These are phyloP conservation scores for Myioborus melanocephalus DNA, from an alignment of 2,797 vertebrate genomes.

Conservation along the genomic window DNA sequence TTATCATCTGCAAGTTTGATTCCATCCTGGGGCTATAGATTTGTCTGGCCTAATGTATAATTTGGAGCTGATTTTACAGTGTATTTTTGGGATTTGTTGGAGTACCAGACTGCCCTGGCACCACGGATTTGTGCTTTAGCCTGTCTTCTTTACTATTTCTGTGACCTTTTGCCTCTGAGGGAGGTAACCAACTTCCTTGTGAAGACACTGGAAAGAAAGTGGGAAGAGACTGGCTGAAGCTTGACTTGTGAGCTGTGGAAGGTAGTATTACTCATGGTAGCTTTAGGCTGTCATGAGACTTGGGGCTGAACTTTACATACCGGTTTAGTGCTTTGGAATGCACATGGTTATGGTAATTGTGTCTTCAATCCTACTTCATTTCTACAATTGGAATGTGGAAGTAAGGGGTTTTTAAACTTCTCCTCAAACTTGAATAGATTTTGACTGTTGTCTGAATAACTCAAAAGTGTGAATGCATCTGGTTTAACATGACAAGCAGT, in stretches of 20 bases:
- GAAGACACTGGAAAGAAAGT: neutral
- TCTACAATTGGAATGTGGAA: neutral
- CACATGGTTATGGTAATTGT: neutral
- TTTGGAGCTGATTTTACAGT: neutral
- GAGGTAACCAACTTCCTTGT: neutral
- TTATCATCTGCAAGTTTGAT: neutral
- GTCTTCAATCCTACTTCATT: neutral
- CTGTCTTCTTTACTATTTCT: neutral
- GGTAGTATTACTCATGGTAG: neutral
- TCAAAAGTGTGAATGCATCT: neutral
- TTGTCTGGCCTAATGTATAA: neutral
- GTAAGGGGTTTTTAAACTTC: neutral
- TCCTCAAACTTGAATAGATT: neutral
- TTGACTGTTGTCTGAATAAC: neutral
- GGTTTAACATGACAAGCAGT: neutral
- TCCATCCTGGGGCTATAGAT: neutral
- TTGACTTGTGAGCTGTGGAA: neutral
- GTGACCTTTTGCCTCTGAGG: neutral
- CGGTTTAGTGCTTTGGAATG: constrained; percentile 1
- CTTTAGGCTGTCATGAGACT: constrained; percentile 24
- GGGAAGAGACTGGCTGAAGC: neutral
- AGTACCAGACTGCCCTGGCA: fast-evolving
- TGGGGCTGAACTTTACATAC: neutral
- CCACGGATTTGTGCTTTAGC: neutral
- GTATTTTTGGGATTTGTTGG: neutral